Percentiles rank a stretch among this genome's conserved stretches.
These are phyloP conservation scores for Tretioscincus oriximinensis DNA, from an alignment of 2,113 vertebrate genomes.

Conservation along the genomic window DNA sequence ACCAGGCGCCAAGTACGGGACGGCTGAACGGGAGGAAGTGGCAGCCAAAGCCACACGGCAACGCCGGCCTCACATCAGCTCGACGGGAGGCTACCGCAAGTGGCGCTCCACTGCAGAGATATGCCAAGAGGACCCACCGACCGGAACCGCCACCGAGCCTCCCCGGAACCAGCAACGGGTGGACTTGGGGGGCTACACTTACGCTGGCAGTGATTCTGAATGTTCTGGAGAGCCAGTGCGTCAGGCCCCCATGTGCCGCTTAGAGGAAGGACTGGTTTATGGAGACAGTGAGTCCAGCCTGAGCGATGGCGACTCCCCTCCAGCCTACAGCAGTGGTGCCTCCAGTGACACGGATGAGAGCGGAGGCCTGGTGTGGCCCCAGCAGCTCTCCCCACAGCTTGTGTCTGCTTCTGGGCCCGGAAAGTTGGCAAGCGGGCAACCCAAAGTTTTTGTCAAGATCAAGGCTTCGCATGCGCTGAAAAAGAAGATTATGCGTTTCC, in stretches of 20 bases:
- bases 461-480: conserved; percentile 90
- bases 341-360: conserved; percentile 86
- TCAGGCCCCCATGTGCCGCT: conserved; percentile 63
- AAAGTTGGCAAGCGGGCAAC: conserved; percentile 55
- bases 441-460: conserved; percentile 88
- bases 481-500: conserved; percentile 88
- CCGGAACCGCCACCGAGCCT: conserved; percentile 44
- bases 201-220: conserved; percentile 67
- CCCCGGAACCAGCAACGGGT: conserved; percentile 59
- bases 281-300: conserved; percentile 76
- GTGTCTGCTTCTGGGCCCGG: conserved; percentile 58
- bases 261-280: conserved; percentile 43
- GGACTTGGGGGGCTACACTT: conserved; percentile 48
- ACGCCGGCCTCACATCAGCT: conserved; percentile 62
- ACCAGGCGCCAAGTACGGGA: conserved; percentile 72
- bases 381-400: conserved; percentile 78
- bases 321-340: conserved; percentile 73
- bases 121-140: conserved; percentile 73
- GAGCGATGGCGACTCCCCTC: conserved; percentile 79
- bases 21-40: conserved; percentile 73
- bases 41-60: conserved; percentile 61
- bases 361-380: conserved; percentile 86
- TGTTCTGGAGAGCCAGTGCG: conserved; percentile 38
- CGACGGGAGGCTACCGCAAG: conserved; percentile 63
- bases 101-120: conserved; percentile 86